Evolutionary conservation across 2,113 vertebrate genomes (phyloP).

Genomic region (Corydoras sp.): DNA sequence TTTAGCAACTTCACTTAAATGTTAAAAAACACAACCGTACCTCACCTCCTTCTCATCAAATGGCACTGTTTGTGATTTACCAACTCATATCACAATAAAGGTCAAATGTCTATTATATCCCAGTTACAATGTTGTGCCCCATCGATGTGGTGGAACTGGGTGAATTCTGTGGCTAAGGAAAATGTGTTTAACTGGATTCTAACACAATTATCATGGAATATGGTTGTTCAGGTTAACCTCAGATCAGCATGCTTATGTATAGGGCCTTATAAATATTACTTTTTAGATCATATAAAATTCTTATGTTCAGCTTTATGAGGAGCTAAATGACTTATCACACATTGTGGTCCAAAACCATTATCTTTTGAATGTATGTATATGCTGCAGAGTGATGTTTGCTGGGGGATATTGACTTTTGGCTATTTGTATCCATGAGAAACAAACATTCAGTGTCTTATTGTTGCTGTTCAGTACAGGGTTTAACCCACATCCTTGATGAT

Average conservation of each 20-base stretch:
- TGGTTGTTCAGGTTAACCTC: no score
- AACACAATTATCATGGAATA: no score
- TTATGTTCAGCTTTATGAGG: slow-evolving; percentile 18
- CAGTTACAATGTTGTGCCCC: slow-evolving; percentile 5
- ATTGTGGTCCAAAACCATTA: slow-evolving; percentile 20
- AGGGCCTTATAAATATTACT: no score
- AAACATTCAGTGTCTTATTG: slow-evolving; percentile 2
- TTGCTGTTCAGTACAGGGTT: slow-evolving; percentile 3
- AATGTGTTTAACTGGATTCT: no score
- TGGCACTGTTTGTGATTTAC: slow-evolving; percentile 26
- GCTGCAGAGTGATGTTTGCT: not conserved
- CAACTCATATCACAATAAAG: slow-evolving; percentile 7
- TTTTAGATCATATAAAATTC: slow-evolving; percentile 9
- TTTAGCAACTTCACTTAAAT: not conserved
- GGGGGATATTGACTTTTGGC: not conserved
- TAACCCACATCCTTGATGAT: not conserved
- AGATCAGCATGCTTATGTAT: no score
- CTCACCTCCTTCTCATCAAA: slow-evolving; percentile 23
- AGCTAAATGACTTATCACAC: slow-evolving; percentile 4
- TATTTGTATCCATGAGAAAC: not conserved
- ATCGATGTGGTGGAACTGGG: no score
- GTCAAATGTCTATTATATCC: slow-evolving; percentile 15
- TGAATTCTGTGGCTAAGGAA: no score
- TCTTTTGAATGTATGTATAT: slow-evolving; percentile 6
- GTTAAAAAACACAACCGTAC: slow-evolving; percentile 1